These are phyloP conservation scores for Chiloscyllium punctatum DNA, from an alignment of 2,797 vertebrate species.

Conservation along the genomic window DNA sequence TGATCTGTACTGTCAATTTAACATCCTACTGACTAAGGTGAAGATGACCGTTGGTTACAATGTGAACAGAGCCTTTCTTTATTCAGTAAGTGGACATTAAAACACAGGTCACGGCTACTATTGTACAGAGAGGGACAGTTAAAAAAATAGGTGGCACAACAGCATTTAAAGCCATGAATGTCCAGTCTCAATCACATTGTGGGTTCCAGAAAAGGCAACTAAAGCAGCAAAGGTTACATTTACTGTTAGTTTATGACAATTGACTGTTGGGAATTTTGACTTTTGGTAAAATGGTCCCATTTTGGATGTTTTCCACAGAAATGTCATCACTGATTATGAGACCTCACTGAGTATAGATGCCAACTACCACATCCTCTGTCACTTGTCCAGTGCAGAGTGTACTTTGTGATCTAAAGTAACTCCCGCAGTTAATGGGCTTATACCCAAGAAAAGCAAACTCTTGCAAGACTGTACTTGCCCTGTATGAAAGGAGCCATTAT, in stretches of 20 bases:
- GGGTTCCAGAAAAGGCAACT: neutral
- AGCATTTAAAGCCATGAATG: neutral
- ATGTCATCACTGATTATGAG: neutral
- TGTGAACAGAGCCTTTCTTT: neutral
- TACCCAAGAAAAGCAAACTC: slow-evolving; percentile 16
- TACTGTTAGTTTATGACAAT: neutral
- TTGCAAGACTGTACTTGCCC: neutral
- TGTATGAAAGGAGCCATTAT: neutral
- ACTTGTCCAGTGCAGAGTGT: neutral
- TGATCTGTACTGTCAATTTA: neutral
- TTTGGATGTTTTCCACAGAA: neutral
- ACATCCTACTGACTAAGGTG: neutral
- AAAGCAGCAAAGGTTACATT: neutral
- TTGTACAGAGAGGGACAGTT: neutral
- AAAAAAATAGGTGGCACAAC: neutral
- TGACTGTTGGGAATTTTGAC: neutral
- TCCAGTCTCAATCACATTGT: neutral
- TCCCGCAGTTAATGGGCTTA: neutral
- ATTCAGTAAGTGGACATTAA: neutral
- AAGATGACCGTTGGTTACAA: neutral
- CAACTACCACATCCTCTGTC: neutral
- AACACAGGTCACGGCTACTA: neutral
- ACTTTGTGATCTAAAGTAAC: neutral
- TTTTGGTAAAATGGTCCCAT: neutral
- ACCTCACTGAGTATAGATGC: neutral